These are phyloP conservation scores for Platysternon megacephalum DNA, from an alignment of 2,113 vertebrate species.

Conservation along the genomic window DNA sequence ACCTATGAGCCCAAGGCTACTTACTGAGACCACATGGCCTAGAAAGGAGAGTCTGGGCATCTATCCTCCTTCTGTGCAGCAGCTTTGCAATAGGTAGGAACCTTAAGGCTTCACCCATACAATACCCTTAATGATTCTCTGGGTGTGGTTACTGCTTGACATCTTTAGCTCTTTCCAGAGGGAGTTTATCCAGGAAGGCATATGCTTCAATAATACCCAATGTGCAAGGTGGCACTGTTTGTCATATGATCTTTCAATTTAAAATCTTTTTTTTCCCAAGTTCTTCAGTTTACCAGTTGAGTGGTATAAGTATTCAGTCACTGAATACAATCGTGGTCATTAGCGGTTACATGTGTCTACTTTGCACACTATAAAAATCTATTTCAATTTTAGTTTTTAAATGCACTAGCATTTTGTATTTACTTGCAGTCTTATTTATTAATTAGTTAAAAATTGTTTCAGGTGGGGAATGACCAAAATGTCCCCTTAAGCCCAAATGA, in stretches of 20 bases:
- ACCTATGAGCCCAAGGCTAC: not conserved
- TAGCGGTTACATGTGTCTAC: not conserved
- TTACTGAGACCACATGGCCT: not conserved
- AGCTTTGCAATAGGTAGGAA: not conserved
- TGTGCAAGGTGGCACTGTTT: not conserved
- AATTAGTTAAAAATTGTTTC: not conserved
- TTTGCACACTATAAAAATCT: not conserved
- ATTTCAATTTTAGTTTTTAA: not conserved
- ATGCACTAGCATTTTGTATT: not conserved
- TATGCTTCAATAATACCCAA: not conserved
- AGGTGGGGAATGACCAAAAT: not conserved
- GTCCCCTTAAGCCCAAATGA: not conserved
- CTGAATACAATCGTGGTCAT: not conserved
- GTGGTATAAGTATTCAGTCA: not conserved
- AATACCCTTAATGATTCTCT: not conserved
- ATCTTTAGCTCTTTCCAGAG: not conserved
- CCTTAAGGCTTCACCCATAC: not conserved
- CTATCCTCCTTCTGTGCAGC: not conserved
- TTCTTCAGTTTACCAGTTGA: not conserved
- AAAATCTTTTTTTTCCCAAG: not conserved
- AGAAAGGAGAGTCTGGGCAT: not conserved
- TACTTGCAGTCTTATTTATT: not conserved
- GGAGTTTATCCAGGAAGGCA: not conserved
- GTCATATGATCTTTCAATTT: not conserved
- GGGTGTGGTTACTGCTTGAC: not conserved